Evolutionary conservation across 2,113 vertebrate genomes (phyloP).

Genomic region (Platanista minor): DNA sequence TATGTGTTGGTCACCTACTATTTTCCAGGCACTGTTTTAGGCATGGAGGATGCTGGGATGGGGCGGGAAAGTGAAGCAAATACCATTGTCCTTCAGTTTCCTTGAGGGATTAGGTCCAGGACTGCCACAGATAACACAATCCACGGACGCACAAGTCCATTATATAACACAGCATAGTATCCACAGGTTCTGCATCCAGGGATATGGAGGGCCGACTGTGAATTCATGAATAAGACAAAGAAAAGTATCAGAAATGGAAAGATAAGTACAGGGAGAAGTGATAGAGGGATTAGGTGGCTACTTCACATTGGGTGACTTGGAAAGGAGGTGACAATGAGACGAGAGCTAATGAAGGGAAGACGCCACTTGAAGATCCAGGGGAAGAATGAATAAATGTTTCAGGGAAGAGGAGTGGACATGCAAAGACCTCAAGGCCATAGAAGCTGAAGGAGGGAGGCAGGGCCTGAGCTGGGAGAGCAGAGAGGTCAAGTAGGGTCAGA

Average conservation of each 20-base stretch:
- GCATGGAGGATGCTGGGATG: neutral
- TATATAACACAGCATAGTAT: neutral
- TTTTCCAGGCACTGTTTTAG: neutral
- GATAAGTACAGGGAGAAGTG: too few species aligned
- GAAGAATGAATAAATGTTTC: neutral
- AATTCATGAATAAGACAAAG: neutral
- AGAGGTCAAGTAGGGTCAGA: neutral
- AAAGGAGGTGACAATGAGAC: neutral
- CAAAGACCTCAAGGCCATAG: neutral
- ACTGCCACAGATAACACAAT: neutral
- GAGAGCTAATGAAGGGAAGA: neutral
- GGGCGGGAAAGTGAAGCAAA: neutral
- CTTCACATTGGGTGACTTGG: neutral
- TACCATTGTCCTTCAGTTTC: neutral
- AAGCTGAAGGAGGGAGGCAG: neutral
- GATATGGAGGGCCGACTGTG: neutral
- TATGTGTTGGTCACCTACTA: too few species aligned
- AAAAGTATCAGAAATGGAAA: neutral
- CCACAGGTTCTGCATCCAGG: neutral
- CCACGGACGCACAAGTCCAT: neutral
- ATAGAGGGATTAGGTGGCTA: too few species aligned
- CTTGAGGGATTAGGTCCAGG: neutral
- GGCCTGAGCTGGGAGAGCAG: neutral
- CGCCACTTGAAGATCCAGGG: neutral
- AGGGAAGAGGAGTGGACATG: neutral